Evolutionary conservation across 2,113 vertebrate species (phyloP).

Genomic region (Ascaphus truei): DNA sequence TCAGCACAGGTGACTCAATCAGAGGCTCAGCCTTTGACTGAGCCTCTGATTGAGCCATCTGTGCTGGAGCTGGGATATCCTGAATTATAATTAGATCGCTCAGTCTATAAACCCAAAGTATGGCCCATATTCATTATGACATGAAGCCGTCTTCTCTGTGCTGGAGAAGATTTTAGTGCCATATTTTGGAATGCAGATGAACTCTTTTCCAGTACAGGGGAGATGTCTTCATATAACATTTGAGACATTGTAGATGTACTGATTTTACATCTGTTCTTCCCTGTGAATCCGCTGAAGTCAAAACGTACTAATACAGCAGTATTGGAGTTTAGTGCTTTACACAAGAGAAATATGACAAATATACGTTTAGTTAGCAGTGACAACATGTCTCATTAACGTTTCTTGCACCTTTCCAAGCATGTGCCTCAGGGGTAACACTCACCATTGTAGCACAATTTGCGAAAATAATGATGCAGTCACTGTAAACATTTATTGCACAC

Average conservation of each 20-base stretch:
- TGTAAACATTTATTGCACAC: slow-evolving; percentile 8
- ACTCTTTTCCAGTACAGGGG: background rate
- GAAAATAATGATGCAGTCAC: background rate
- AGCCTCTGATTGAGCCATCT: too few relatives aligned
- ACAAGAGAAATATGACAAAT: slow-evolving; percentile 8
- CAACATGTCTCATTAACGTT: background rate
- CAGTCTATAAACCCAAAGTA: background rate
- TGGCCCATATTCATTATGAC: background rate
- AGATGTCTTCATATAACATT: slow-evolving; percentile 4
- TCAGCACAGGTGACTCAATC: too few relatives aligned
- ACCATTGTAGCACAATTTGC: background rate
- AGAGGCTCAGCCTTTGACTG: too few relatives aligned
- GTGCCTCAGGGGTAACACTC: background rate
- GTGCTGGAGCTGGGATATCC: too few relatives aligned
- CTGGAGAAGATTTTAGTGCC: background rate
- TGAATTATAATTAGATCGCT: background rate
- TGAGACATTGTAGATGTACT: slow-evolving; percentile 20
- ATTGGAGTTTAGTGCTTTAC: slow-evolving; percentile 5
- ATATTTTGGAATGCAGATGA: background rate
- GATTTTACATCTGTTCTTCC: slow-evolving; percentile 2
- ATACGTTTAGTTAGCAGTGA: slow-evolving; percentile 23
- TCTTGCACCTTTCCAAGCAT: background rate
- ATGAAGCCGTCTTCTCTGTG: background rate
- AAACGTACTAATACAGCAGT: background rate
- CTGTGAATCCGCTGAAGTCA: background rate